Evolutionary conservation across 2,888 invertebrate species (phyloP).

Genomic region (Agriopis marginaria): DNA sequence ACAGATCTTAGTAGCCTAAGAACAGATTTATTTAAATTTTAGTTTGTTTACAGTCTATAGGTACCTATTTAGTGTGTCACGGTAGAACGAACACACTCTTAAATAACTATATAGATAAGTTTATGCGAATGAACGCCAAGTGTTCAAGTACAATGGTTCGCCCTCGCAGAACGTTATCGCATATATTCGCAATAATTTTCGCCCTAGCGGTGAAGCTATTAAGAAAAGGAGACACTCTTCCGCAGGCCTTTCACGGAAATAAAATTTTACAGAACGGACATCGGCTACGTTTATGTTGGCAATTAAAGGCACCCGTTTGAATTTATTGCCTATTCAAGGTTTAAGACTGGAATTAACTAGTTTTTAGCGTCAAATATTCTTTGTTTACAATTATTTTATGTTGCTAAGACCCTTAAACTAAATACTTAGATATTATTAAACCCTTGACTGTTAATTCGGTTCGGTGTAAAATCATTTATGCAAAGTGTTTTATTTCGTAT

Average conservation of each 20-base stretch:
- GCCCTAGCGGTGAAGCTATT: slow-evolving; percentile 21
- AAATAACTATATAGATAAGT: slow-evolving; percentile 55
- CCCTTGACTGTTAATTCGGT: neutral
- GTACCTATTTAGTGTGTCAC: too few species aligned
- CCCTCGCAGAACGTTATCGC: slow-evolving; percentile 60
- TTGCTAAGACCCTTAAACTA: neutral
- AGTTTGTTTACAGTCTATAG: too few species aligned
- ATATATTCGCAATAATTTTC: slow-evolving; percentile 73
- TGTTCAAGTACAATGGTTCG: slow-evolving; percentile 56
- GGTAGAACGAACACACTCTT: neutral
- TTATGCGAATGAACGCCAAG: slow-evolving; percentile 56
- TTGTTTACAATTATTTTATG: slow-evolving; percentile 28
- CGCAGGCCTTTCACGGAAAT: slow-evolving; percentile 51
- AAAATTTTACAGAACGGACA: slow-evolving; percentile 57
- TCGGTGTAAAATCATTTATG: neutral
- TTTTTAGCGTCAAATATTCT: slow-evolving; percentile 40
- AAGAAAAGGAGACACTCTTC: slow-evolving; percentile 51
- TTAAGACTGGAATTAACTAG: slow-evolving; percentile 30
- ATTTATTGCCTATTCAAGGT: slow-evolving; percentile 30
- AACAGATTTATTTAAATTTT: too few species aligned
- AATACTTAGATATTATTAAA: neutral
- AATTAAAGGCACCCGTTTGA: slow-evolving; percentile 35
- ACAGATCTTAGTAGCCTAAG: too few species aligned
- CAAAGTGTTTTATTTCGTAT: too few species aligned
- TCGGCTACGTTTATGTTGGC: slow-evolving; percentile 29